Base-by-base conservation (phyloP, 2,113 vertebrate species). In the Peromyscus polionotus region DNA sequence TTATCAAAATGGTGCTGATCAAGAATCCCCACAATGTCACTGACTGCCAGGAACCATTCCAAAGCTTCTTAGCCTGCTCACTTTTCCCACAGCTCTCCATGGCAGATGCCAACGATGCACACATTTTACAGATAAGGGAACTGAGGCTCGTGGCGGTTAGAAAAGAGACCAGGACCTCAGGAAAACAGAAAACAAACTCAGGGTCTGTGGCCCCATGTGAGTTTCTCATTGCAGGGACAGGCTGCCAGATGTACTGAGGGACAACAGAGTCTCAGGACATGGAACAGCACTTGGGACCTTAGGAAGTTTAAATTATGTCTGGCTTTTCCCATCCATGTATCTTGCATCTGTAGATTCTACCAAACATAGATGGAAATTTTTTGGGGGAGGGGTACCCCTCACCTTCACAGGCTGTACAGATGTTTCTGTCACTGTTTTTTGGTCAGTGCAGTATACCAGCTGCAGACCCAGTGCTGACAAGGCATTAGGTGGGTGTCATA, bases 111-210 rank as follows among this genome's bases (percentile, higher is more conserved):
- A 31, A 19, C 3, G 51, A 70, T 10, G 33, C 12, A 10, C 36
- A 54, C 59, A 90, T 68, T 61, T 93, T 65, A 89, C 20, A 92
- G 73, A 68, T 39, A 61, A 94, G 75, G 33, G 86, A 89, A 80
- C 14, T 16, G 5, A 93, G 83, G 79, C 76, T 51, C n/a, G 19
- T 61, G 51, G 36, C 67, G 48, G 42, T 79, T 67, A 85, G 90
- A 72, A 48, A 42, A 79, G 45, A n/a, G 19, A 54, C 14, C 26
- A 54, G 73, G 33, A 10, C 45, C 77, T 80, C 45, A 77, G 8
- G 33, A 61, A 51, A 68, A 26, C 65, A 39, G 83, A 76, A 79
- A n/a, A 59, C 42, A 68, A 85, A 24, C 17, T 33, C 4, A 5
- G 20, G 80, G 19, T 70, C 28, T 80, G 48, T 36, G 22, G 22